Base-by-base conservation (phyloP, 2,113 vertebrate species). In the Hylia prasina region DNA sequence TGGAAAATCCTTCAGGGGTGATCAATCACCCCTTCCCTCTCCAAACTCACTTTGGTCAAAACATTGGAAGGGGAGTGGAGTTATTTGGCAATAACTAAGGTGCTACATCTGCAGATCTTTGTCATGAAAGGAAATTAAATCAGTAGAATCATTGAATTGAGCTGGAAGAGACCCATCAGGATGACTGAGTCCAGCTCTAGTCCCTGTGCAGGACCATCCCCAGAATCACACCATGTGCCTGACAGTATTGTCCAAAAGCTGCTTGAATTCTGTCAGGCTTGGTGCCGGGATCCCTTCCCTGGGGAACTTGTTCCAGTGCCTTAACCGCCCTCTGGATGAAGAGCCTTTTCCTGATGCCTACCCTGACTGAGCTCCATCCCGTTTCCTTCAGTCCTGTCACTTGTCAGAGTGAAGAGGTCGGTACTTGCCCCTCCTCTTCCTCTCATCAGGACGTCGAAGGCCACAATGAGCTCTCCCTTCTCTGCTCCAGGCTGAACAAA, bases 321-420 rank as follows among this genome's bases (percentile, higher is more conserved):
- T 0, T 0, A 0, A 1, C 3, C 21, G 35, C 11, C 24, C 16
- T 22, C 11, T 53, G n/a, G 16, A 2, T 13, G n/a, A 68, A 22
- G 30, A 61, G 47, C 17, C 6, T 68, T 33, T 39, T 30, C 21
- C 24, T 40, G 30, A 27, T 27, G 10, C 30, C 24, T 47, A 60
- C 9, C 39, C 61, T 35, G 30, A 10, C 53, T 44, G 44, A 25
- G 21, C 13, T 60, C 22, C 17, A 18, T 17, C 28, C 39, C 0
- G 0, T n/a, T 53, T 44, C 45, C 69, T 45, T 3, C 5, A 17
- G 20, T 40, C 39, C 17, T 68, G 66, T 27, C 56, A 12, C 40
- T 56, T 19, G 8, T 45, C 45, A 25, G 13, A 40, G 24, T 6
- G 44, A 13, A 58, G 87, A 53, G 30, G 11, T 61, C 21, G 4